Evolutionary conservation across 2,888 invertebrate genomes (phyloP), one percentile per base, ranked within the genome.

Genomic region (Macropis europaea): DNA sequence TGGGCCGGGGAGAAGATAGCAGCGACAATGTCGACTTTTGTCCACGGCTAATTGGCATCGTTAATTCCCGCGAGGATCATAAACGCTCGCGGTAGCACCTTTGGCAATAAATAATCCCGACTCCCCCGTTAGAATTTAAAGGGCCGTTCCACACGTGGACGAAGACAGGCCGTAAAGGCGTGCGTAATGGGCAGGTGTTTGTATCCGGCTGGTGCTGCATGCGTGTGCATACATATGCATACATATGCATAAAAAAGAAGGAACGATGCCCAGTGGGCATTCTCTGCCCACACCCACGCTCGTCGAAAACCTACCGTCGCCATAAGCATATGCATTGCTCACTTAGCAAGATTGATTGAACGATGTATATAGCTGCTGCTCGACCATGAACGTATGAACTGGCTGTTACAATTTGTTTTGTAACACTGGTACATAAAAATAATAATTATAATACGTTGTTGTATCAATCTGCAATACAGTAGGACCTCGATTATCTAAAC

Each of bases 341-440:
- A 87, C 85, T 87, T 87, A 80, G 82, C 77, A 87, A 87, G 87
- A 87, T 87, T 84, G 86, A 87, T 85, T 79, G 81, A 57, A 67
- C 57, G 61, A 77, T 87, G 87, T 87, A 87, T 72, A 69, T 60
- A 69, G 66, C 70, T 57, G 63, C 57, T 50, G 19, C 54, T 4
- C 30, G 48, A 38, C 54, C 54, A 68, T 48, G 45, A 67, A 66
- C 54, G 73, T 6, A 32, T n/a, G n/a, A n/a, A n/a, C n/a, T n/a
- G n/a, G n/a, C n/a, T n/a, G n/a, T n/a, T n/a, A n/a, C n/a, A n/a
- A n/a, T n/a, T 9, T 17, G 13, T 17, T 17, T 42, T n/a, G n/a
- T n/a, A n/a, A n/a, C n/a, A n/a, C n/a, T n/a, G n/a, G n/a, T n/a
- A n/a, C n/a, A n/a, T n/a, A n/a, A n/a, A n/a, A n/a, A n/a, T n/a